Evolutionary conservation across 30 jellyfish, hydroid and myxozoan genomes (phyloP), one percentile per base, ranked within the genome.

Genomic region (Pelagia noctiluca): DNA sequence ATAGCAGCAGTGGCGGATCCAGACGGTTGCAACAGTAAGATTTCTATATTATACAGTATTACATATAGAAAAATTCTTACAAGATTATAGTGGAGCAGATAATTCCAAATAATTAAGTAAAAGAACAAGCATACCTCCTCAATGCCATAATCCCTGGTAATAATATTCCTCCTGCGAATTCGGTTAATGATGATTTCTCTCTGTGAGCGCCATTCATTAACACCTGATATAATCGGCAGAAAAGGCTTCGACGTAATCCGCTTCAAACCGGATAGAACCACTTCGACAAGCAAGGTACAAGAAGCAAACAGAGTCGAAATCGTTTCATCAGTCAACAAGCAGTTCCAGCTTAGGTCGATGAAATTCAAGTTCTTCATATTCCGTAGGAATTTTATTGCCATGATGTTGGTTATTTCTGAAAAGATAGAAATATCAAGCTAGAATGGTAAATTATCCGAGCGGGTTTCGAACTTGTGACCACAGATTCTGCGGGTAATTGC

Each of bases 311-410:
- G 74, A 16, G 83, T 49, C 1, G 88, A 49, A 7, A 89, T 52
- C 31, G 95, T 50, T 19, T 64, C 95, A 36, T 89, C 97, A 2
- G 95, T 75, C 42, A 89, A 34, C 65, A 76, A 12, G 63, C 83
- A 74, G 61, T 89, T 89, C 97, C 97, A 89, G 46, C 97, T 82
- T 25, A 89, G 22, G 57, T 89, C 97, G 32, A 89, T 75, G 73
- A 29, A 66, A 2, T 71, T 73, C 22, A 89, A 71, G 3, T 73
- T 23, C 36, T 31, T 48, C 77, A 85, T 34, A 38, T 29, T 36
- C 38, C 33, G 53, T 3, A 74, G 54, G 19, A 85, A 61, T 1
- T 75, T 78, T 13, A 54, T 19, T 11, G 89, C 75, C 53, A 46
- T 52, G 3, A 29, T 35, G 72, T 85, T 88, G 36, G 89, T 85